A percentile compares a stretch with the other conserved stretches of the same genome.
Evolutionary conservation across 2,797 vertebrate genomes (phyloP).

Genomic region (Aplochiton taeniatus): DNA sequence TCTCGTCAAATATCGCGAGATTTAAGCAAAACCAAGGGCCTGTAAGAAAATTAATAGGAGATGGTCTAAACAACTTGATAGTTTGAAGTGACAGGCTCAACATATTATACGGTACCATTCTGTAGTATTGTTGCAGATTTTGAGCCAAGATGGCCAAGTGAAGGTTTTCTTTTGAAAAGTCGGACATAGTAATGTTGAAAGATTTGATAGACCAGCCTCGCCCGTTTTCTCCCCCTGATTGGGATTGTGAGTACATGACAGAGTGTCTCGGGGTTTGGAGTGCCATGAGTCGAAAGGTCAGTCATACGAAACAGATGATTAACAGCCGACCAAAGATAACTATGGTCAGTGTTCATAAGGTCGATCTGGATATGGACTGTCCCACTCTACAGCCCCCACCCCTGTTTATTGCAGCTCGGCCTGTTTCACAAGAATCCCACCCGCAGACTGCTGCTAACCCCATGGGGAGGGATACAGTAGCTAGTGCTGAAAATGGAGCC

Average conservation of each 20-base stretch:
- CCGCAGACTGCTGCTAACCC: background rate
- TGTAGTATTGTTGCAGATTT: background rate
- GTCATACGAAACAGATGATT: background rate
- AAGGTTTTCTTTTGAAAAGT: background rate
- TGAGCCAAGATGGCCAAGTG: background rate
- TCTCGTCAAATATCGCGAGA: too few species aligned
- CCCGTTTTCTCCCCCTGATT: background rate
- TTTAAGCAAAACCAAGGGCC: background rate
- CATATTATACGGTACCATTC: background rate
- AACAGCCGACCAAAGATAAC: background rate
- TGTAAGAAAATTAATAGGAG: background rate
- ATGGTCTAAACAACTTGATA: too few species aligned
- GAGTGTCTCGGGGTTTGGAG: too few species aligned
- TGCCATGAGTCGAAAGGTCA: background rate
- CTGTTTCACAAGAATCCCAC: background rate
- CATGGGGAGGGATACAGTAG: background rate
- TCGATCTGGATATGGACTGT: background rate
- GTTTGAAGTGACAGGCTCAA: background rate
- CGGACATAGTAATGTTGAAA: background rate
- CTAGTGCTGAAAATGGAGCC: background rate
- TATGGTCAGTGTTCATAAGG: slow-evolving; percentile 1
- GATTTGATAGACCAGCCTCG: background rate
- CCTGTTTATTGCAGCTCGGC: background rate
- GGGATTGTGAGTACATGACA: too few species aligned
- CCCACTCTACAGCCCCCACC: background rate